Percentiles rank a stretch among this genome's conserved stretches.
These are phyloP conservation scores for Melanotaenia boesemani DNA, from an alignment of 2,797 vertebrate species.

Conservation along the genomic window DNA sequence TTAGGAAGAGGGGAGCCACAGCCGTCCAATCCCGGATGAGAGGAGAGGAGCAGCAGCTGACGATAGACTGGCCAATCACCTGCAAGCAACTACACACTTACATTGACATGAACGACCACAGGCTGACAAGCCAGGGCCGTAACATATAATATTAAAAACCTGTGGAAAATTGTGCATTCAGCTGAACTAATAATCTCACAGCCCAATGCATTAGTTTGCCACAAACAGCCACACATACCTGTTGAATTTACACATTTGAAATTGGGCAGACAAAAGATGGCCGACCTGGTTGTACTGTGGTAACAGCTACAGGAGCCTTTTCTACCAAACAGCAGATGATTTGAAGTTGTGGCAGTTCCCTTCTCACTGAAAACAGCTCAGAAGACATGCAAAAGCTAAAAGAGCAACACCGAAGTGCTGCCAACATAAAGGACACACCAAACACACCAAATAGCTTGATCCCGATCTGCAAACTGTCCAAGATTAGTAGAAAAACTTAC, in stretches of 20 bases:
- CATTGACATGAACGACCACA: no score
- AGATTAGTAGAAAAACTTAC: constrained; percentile 24
- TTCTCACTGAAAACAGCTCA: constrained; percentile 11
- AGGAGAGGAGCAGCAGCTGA: no score
- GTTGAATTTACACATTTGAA: constrained; percentile 40
- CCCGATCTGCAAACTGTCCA: constrained; percentile 5
- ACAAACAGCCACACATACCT: constrained; percentile 34
- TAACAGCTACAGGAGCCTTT: constrained; percentile 20
- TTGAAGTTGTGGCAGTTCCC: constrained; percentile 5
- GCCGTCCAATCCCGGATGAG: no score
- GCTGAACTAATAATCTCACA: constrained; percentile 47
- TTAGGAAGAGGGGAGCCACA: no score
- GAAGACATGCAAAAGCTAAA: constrained; percentile 10
- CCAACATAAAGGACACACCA: neutral
- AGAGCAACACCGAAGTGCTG: constrained; percentile 15
- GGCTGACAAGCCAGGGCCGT: no score
- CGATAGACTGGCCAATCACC: no score
- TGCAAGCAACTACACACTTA: no score
- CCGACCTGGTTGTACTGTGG: constrained; percentile 25
- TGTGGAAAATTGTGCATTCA: constrained; percentile 36
- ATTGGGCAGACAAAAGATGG: constrained; percentile 30
- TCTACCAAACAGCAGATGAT: constrained; percentile 15
- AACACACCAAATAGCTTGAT: constrained; percentile 1
- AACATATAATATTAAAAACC: constrained; percentile 45
- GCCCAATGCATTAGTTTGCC: constrained; percentile 32